Percentiles rank a stretch among this genome's conserved stretches.
These are phyloP conservation scores for Coturnix japonica DNA, from an alignment of 2,113 vertebrate genomes.

Conservation along the genomic window DNA sequence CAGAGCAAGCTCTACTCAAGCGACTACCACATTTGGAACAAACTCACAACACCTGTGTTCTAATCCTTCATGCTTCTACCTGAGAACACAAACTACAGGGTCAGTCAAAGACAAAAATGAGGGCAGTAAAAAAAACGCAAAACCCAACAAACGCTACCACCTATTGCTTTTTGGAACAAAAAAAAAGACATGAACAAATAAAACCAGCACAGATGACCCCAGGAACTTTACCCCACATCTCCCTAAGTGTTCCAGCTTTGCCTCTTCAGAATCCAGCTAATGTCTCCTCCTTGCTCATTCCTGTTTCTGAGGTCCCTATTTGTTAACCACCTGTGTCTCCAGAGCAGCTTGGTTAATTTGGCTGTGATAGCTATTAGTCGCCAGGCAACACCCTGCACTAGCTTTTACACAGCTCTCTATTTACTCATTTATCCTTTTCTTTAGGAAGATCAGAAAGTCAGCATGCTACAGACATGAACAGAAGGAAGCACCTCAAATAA, in stretches of 20 bases:
- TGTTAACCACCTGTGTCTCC: not conserved
- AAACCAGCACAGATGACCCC: not conserved
- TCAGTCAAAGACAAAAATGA: not conserved
- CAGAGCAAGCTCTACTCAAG: not conserved
- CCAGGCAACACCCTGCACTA: not conserved
- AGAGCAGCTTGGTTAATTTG: not conserved
- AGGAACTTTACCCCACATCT: not conserved
- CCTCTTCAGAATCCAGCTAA: not conserved
- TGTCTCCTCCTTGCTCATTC: not conserved
- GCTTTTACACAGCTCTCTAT: not conserved
- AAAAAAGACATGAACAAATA: not conserved
- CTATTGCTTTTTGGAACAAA: not conserved
- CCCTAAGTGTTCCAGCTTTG: not conserved
- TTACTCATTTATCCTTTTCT: not conserved
- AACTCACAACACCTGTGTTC: not conserved
- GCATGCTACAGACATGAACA: not conserved
- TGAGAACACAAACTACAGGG: not conserved
- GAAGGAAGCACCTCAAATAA: not conserved
- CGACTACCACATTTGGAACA: not conserved
- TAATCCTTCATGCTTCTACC: rapidly evolving
- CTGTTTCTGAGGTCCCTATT: not conserved
- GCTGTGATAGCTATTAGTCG: not conserved
- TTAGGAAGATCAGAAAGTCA: not conserved
- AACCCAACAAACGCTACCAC: not conserved
- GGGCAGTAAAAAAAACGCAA: not conserved